Conservation (phyloP, 2,797 vertebrate genomes). For the Pempheris klunzingeri region DNA sequence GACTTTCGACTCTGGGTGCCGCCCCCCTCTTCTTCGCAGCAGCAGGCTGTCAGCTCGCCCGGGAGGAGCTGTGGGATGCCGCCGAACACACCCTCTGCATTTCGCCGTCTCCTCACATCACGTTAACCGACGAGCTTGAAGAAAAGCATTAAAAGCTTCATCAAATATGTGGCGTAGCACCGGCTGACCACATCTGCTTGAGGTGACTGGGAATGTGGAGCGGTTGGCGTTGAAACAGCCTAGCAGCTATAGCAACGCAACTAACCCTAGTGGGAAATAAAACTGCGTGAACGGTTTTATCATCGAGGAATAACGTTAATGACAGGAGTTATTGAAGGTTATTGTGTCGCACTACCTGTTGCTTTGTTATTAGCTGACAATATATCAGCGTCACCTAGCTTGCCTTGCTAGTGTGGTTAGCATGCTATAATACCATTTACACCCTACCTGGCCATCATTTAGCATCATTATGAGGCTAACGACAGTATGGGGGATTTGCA, state of each 20-base stretch:
- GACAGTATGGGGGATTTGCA: background rate
- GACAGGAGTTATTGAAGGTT: too few species aligned
- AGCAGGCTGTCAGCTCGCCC: conserved; percentile 53
- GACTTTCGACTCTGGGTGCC: conserved; percentile 34
- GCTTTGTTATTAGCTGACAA: background rate
- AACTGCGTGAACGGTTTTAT: conserved; percentile 10
- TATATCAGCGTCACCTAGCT: background rate
- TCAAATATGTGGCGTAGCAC: conserved; percentile 60
- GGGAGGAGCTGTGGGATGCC: conserved; percentile 56
- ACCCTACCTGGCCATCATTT: conserved; percentile 1
- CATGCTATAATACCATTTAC: conserved; percentile 27
- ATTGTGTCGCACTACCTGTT: background rate
- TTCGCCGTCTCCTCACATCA: conserved; percentile 20
- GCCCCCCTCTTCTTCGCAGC: conserved; percentile 30
- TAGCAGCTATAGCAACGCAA: conserved; percentile 30
- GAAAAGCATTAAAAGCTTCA: background rate
- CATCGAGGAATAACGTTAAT: background rate
- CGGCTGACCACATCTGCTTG: conserved; percentile 55
- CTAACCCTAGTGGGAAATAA: background rate
- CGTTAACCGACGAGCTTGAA: conserved; percentile 5
- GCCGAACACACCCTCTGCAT: conserved; percentile 51
- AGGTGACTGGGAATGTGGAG: conserved; percentile 54
- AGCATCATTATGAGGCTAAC: background rate
- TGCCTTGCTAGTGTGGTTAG: conserved; percentile 11
- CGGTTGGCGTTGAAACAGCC: conserved; percentile 26